phyloP scores from a whole-genome alignment of 2,797 vertebrate species.

The Discoglossus pictus region DNA sequence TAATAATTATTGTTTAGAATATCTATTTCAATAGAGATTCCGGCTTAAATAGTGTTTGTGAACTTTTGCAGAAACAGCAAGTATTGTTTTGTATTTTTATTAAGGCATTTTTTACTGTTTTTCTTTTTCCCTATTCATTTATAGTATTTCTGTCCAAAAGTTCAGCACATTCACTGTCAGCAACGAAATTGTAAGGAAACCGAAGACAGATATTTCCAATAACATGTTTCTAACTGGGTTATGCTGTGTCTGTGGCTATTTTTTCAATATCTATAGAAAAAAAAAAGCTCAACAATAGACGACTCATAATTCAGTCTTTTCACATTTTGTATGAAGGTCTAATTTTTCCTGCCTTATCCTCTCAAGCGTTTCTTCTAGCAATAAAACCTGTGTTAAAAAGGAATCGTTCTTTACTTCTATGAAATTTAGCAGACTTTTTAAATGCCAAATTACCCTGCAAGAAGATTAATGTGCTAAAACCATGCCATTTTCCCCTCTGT shows the following conservation, averaged over 20 bases:
- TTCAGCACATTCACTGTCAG: conserved; percentile 15
- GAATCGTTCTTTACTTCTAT: conserved; percentile 25
- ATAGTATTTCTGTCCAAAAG: conserved; percentile 12
- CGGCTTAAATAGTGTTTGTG: conserved; percentile 17
- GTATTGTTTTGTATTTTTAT: conserved; percentile 8
- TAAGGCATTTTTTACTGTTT: conserved; percentile 28
- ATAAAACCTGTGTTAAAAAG: conserved; percentile 24
- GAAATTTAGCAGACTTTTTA: conserved; percentile 29
- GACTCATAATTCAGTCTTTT: not conserved
- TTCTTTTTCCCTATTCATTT: conserved; percentile 13
- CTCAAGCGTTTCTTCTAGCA: not conserved
- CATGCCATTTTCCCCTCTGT: conserved; percentile 13
- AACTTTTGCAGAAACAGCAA: not conserved
- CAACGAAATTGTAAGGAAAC: conserved; percentile 11
- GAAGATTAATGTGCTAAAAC: conserved; percentile 27
- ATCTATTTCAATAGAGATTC: not conserved
- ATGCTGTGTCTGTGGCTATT: conserved; percentile 2
- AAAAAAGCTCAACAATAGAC: conserved; percentile 20
- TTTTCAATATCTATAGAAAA: conserved; percentile 6
- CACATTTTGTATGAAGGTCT: not conserved
- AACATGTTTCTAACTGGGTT: conserved; percentile 25
- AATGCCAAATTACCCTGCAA: conserved; percentile 27
- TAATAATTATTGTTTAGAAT: conserved; percentile 19
- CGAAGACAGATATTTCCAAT: conserved; percentile 39
- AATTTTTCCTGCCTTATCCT: not conserved